phyloP scores from a whole-genome alignment of 37 sponge, comb jelly and placozoan species.

The Haliclona indistincta region DNA sequence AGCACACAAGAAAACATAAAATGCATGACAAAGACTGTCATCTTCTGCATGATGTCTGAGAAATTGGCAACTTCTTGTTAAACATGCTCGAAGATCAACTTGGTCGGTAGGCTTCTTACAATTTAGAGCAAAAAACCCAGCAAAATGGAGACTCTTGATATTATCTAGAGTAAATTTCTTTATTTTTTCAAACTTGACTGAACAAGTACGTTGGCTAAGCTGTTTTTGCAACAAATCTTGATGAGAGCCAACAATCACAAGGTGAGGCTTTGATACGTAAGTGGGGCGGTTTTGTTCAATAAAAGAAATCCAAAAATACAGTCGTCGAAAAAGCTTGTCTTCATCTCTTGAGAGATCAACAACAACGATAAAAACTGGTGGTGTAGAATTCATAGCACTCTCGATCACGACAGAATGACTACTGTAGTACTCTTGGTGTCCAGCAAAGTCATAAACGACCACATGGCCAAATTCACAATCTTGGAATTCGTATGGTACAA shows the following conservation, averaged over 20 bases:
- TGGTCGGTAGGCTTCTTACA: slow-evolving; percentile 32
- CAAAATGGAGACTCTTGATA: not conserved
- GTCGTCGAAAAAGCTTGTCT: slow-evolving; percentile 2
- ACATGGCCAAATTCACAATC: slow-evolving; percentile 45
- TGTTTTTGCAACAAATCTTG: slow-evolving; percentile 23
- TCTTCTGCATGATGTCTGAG: slow-evolving; percentile 9
- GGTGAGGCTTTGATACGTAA: slow-evolving; percentile 17
- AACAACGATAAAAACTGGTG: slow-evolving; percentile 50
- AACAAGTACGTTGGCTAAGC: not conserved
- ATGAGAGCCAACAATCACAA: slow-evolving; percentile 46
- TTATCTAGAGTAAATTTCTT: slow-evolving; percentile 5
- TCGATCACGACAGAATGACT: slow-evolving; percentile 54
- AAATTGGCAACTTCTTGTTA: slow-evolving; percentile 15
- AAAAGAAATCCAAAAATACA: slow-evolving; percentile 47
- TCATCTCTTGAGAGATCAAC: slow-evolving; percentile 29
- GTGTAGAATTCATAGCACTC: slow-evolving; percentile 7
- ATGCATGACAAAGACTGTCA: slow-evolving; percentile 38
- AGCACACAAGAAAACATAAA: slow-evolving; percentile 25
- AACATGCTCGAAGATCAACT: not conserved
- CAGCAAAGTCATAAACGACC: slow-evolving; percentile 60
- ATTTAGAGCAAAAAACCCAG: slow-evolving; percentile 43
- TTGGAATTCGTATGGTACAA: slow-evolving; percentile 34
- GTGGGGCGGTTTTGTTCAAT: slow-evolving; percentile 24
- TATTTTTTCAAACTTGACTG: not conserved
- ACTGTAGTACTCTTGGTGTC: slow-evolving; percentile 51